Percentiles rank a stretch among this genome's conserved stretches.
Evolutionary conservation across 2,113 vertebrate genomes (phyloP).

Genomic region (Cynocephalus volans): DNA sequence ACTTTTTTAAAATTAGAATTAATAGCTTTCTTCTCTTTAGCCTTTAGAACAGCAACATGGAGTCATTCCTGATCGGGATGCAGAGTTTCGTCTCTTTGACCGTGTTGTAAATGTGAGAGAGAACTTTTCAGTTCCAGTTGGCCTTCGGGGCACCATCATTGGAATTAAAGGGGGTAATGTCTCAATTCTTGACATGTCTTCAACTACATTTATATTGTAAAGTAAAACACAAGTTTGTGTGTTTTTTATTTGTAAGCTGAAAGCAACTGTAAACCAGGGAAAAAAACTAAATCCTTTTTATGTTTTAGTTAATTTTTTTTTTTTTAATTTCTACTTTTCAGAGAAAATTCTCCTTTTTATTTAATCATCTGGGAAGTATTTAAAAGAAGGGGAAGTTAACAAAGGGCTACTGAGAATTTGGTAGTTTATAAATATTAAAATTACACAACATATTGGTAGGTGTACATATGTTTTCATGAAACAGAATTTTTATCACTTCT

Average conservation of each 20-base stretch:
- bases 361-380: slow-evolving; percentile 53
- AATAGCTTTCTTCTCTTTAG: slow-evolving; percentile 87
- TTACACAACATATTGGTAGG: background rate
- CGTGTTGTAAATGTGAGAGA: slow-evolving; percentile 98
- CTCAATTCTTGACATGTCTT: background rate
- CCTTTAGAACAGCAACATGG: slow-evolving; percentile 97
- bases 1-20: slow-evolving; percentile 24
- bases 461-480: slow-evolving; percentile 32
- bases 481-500: slow-evolving; percentile 12
- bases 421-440: slow-evolving; percentile 40
- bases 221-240: slow-evolving; percentile 17
- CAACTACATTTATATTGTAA: slow-evolving; percentile 2
- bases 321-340: slow-evolving; percentile 52
- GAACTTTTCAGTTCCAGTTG: slow-evolving; percentile 96
- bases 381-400: slow-evolving; percentile 10
- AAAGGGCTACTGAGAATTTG: background rate
- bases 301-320: background rate
- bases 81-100: slow-evolving; percentile 96
- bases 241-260: slow-evolving; percentile 30
- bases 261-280: background rate
- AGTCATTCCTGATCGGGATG: slow-evolving; percentile 95
- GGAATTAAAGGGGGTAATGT: slow-evolving; percentile 98
- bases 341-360: slow-evolving; percentile 64
- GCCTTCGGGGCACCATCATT: slow-evolving; percentile 96
- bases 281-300: slow-evolving; percentile 27